Base-by-base conservation (phyloP, 2,113 vertebrate species). In the Peromyscus polionotus region DNA sequence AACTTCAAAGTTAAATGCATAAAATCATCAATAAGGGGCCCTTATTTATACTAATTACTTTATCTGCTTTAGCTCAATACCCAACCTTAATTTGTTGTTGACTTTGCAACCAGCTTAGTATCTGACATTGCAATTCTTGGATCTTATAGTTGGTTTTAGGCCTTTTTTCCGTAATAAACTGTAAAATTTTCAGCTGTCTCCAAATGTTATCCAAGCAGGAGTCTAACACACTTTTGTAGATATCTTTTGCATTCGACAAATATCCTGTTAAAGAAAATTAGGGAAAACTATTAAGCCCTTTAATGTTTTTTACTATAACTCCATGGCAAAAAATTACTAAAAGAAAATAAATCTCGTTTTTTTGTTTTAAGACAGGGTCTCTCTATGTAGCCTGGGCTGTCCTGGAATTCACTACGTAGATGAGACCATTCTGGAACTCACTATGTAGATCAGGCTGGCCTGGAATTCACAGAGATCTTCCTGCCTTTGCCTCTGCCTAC, bases 161-260 rank as follows among this genome's bases (percentile, higher is more conserved):
- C 22, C 98, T 99, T 97, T 97, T 99, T 85, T 97, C 97, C 88
- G 98, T 98, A 96, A 99, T 98, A 98, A 99, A 99, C 80, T 99
- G 98, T 94, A 99, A 94, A 98, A 99, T 98, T 96, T 98, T 98
- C 96, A 99, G 86, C 95, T 99, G 99, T 95, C 98, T 99, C 98
- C 99, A 98, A 97, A 99, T 98, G 86, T 98, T 98, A 97, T 98
- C 97, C 97, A 99, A 98, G 98, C 89, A 98, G 36, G 97, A 98
- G 72, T 98, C 98, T 94, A 99, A 97, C 94, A 98, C 94, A 68
- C 98, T 99, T 72, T 93, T 97, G 97, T 99, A 99, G 63, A 94
- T 93, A 94, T 98, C 97, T 63, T 99, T 99, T 87, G 98, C 99
- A 97, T 98, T 98, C 88, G 95, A 98, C 96, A 99, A 98, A 98